Evolutionary conservation across 2,888 invertebrate species (phyloP).

Genomic region (Gibbula magus): DNA sequence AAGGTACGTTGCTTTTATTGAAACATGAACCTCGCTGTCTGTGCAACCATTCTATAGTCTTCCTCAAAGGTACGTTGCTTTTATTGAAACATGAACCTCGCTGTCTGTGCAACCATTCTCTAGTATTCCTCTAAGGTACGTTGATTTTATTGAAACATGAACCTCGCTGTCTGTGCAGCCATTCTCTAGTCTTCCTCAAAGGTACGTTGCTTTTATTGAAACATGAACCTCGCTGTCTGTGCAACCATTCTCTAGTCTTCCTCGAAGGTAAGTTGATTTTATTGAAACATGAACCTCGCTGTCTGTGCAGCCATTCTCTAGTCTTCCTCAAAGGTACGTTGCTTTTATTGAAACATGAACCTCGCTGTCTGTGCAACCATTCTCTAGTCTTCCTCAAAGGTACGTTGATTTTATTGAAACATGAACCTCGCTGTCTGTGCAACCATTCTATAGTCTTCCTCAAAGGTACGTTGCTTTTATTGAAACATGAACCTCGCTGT

Average conservation of each 20-base stretch:
- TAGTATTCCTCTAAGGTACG: constrained; percentile 84
- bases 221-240: constrained; percentile 95
- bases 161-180: constrained; percentile 96
- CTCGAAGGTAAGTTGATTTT: too few relatives aligned
- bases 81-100: too few relatives aligned
- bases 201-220: too few relatives aligned
- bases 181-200: constrained; percentile 86
- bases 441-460: constrained; percentile 91
- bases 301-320: constrained; percentile 95
- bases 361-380: constrained; percentile 94
- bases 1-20: too few relatives aligned
- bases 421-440: constrained; percentile 94
- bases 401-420: too few relatives aligned
- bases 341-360: too few relatives aligned
- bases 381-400: constrained; percentile 86
- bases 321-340: constrained; percentile 83
- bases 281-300: constrained; percentile 96
- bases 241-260: constrained; percentile 93
- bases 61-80: constrained; percentile 81
- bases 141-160: too few relatives aligned
- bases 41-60: constrained; percentile 96
- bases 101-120: constrained; percentile 96
- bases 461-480: too few relatives aligned
- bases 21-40: constrained; percentile 92
- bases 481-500: constrained; percentile 94